These are phyloP conservation scores for Probaryconus sp. DNA, from an alignment of 1,140 invertebrate genomes.

Conservation along the genomic window DNA sequence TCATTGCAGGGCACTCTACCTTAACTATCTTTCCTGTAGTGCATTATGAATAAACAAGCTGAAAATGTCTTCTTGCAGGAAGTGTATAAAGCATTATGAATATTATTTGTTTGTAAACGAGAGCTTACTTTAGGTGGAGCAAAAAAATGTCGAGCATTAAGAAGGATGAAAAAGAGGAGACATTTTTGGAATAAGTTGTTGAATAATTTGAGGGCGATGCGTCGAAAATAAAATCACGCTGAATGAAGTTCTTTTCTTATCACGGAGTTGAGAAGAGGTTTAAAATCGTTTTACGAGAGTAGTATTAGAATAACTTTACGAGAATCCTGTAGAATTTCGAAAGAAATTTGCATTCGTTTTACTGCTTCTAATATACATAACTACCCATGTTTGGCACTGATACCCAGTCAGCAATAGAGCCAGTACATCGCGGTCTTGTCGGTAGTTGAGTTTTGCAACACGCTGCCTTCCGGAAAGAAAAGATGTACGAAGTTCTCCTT, in stretches of 20 bases:
- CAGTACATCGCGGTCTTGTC: conserved; percentile 52
- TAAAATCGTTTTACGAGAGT: conserved; percentile 76
- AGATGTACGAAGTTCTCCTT: conserved; percentile 60
- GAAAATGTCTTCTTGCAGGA: too few species aligned
- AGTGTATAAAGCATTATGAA: too few species aligned
- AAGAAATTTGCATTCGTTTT: conserved; percentile 77
- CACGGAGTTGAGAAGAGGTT: conserved; percentile 58
- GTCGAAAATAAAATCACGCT: conserved; percentile 59
- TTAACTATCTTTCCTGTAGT: too few species aligned
- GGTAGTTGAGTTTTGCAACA: conserved; percentile 60
- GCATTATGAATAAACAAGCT: too few species aligned
- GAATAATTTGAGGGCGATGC: conserved; percentile 59
- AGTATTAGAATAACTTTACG: conserved; percentile 74
- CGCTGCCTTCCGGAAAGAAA: conserved; percentile 59
- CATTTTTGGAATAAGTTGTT: conserved; percentile 14
- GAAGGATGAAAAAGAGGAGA: not conserved
- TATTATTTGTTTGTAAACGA: too few species aligned
- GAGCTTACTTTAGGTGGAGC: too few species aligned
- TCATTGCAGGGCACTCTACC: too few species aligned
- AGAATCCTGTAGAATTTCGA: conserved; percentile 69
- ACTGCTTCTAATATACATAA: conserved; percentile 75
- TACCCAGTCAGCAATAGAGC: conserved; percentile 63
- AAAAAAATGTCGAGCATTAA: too few species aligned
- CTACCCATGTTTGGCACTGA: conserved; percentile 74
- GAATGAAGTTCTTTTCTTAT: conserved; percentile 47